Evolutionary conservation across 1,140 invertebrate species (phyloP), one percentile per base, ranked within the genome.

Genomic region (Drosophila miranda): DNA sequence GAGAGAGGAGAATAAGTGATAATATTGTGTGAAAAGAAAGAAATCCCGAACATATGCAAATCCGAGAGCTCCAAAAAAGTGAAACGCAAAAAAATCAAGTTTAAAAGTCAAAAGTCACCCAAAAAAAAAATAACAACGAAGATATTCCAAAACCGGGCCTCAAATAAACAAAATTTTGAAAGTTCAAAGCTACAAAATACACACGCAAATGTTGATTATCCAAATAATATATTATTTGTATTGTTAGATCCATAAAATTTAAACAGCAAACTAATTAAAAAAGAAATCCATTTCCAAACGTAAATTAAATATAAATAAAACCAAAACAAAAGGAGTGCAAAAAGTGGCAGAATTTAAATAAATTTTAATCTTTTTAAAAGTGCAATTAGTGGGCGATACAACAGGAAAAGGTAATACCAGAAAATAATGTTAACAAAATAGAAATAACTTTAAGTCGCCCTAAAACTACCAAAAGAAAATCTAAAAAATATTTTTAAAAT

Each of bases 131-230:
- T 68, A 38, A 1, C 9, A 13, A 38, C 23, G 8, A 38, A 38
- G 9, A 44, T 21, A 44, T 52, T 26, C 53, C 41, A 55, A 38
- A 38, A 38, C 13, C 44, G 42, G 53, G 53, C 26, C 43, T 53
- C 43, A 53, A 75, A 75, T 74, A 53, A 75, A 56, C 53, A 66
- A 74, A 59, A 44, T 59, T 81, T 67, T 76, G 67, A 84, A 83
- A 84, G 76, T 86, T 78, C 78, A 76, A 73, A 78, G 49, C 52
- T 58, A 46, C 38, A 74, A 59, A 51, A 34, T 19, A 19, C 43
- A 23, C 38, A 34, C 34, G 13, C 63, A 68, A 34, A 68, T 67
- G 30, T 67, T 67, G 54, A 67, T 56, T 68, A 62, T 68, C 43
- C 16, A 42, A 42, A 59, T 30, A 63, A 21, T 19, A 41, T 19